Evolutionary conservation across 1,140 invertebrate species (phyloP), one percentile per base, ranked within the genome.

Genomic region (Eueides isabella): DNA sequence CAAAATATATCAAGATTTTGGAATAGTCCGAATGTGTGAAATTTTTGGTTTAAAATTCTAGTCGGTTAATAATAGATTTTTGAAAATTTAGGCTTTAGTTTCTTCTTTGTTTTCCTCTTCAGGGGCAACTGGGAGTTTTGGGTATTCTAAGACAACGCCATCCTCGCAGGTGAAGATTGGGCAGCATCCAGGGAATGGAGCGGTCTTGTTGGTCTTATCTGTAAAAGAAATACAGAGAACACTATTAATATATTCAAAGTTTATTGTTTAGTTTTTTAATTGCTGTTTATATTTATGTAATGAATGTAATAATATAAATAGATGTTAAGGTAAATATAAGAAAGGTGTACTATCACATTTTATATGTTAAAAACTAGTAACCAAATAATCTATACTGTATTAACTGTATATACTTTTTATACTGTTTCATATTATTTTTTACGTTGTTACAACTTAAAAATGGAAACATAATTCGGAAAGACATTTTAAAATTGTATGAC

Each of bases 201-300:
- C 97, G 2, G 97, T 97, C 90, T 97, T 98, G 94, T 98, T 97
- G 76, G 97, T 98, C 87, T 97, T 97, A 2, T 97, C 96, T 82
- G 95, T 89, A 66, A 79, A 68, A 61, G 14, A 75, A 71, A 67
- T 61, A 38, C 2, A 30, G 48, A 33, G 30, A 55, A n/a, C 6
- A 48, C 30, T 16, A 48, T 48, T 48, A n/a, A 67, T 16, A 41
- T 67, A 61, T 28, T 19, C 48, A 19, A 61, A 23, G 5, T 2
- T 38, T n/a, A 7, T 44, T 44, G 6, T 16, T 38, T 5, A 5
- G 14, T 16, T 11, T 38, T 38, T 0, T 14, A 38, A 38, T 38
- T 16, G 16, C 16, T 38, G 16, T 16, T 5, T 9, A 9, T 9
- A 9, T 33, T 33, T 33, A 9, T 33, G 31, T 9, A 33, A 33